Percentiles rank a stretch among this genome's conserved stretches.
Conservation (phyloP, 2,888 invertebrate species). For the Ormyrus nitidulus region DNA sequence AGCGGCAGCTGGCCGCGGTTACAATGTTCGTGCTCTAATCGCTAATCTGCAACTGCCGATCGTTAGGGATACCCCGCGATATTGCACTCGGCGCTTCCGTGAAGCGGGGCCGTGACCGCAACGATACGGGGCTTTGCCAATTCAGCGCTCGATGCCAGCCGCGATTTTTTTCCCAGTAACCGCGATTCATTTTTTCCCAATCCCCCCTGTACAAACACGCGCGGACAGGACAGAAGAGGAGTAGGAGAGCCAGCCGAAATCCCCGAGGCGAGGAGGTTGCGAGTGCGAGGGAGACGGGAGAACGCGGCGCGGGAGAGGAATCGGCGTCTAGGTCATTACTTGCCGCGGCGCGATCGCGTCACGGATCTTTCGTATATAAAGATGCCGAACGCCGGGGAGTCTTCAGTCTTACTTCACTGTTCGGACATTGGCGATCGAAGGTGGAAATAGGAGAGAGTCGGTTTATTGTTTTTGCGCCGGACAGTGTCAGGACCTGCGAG, state of each 20-base stretch:
- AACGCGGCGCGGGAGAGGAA: background rate
- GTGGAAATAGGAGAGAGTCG: background rate
- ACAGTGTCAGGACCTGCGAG: slow-evolving; percentile 26
- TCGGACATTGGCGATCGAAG: slow-evolving; percentile 53
- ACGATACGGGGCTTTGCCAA: background rate
- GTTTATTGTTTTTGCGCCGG: background rate
- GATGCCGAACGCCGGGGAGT: slow-evolving; percentile 66
- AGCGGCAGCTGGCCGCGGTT: no score
- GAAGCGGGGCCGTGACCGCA: slow-evolving; percentile 19
- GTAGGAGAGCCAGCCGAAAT: background rate
- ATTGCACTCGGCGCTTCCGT: background rate
- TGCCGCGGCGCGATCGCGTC: slow-evolving; percentile 60
- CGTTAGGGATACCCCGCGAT: slow-evolving; percentile 14
- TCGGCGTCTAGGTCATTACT: slow-evolving; percentile 62
- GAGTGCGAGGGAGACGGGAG: slow-evolving; percentile 10
- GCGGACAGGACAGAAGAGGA: background rate
- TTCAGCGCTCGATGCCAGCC: background rate
- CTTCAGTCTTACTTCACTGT: slow-evolving; percentile 69
- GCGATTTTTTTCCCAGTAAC: slow-evolving; percentile 4
- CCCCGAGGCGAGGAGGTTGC: background rate
- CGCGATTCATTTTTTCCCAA: background rate
- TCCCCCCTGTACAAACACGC: background rate
- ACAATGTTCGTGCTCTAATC: background rate
- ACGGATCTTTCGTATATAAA: slow-evolving; percentile 68
- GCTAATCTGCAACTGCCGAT: background rate